A percentile compares a stretch with the other conserved stretches of the same genome.
Conservation (phyloP, 2,797 vertebrate genomes). For the Syndactyla subalaris region DNA sequence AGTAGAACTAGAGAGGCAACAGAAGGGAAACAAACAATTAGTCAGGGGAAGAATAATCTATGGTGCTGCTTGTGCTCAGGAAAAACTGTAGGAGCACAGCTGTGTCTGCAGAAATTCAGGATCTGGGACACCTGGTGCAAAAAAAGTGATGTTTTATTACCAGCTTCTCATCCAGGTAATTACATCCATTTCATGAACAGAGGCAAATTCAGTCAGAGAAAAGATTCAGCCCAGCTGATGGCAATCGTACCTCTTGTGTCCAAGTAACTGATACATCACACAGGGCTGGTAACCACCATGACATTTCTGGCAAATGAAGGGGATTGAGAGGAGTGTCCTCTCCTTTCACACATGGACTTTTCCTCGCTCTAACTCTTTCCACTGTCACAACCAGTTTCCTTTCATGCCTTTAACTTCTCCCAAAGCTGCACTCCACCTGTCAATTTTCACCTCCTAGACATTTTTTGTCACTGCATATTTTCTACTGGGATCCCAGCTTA, state of each 20-base stretch:
- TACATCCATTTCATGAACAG: neutral
- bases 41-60: neutral
- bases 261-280: neutral
- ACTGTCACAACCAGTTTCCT: neutral
- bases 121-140: neutral
- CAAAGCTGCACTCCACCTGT: neutral
- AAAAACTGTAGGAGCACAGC: neutral
- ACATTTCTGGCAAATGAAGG: neutral
- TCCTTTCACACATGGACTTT: neutral
- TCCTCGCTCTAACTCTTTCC: neutral
- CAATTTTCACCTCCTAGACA: neutral
- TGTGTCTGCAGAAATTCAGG: neutral
- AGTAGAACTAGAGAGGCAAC: neutral
- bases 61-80: neutral
- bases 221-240: neutral
- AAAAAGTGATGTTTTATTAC: neutral
- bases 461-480: neutral
- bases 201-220: neutral
- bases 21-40: neutral
- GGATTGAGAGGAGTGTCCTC: neutral
- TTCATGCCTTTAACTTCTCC: neutral
- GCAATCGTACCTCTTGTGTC: rapidly evolving
- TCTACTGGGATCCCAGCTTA: neutral
- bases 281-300: neutral
- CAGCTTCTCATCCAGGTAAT: neutral